phyloP scores from a whole-genome alignment of 1,140 invertebrate genomes.

The Caenorhabditis brenneri region DNA sequence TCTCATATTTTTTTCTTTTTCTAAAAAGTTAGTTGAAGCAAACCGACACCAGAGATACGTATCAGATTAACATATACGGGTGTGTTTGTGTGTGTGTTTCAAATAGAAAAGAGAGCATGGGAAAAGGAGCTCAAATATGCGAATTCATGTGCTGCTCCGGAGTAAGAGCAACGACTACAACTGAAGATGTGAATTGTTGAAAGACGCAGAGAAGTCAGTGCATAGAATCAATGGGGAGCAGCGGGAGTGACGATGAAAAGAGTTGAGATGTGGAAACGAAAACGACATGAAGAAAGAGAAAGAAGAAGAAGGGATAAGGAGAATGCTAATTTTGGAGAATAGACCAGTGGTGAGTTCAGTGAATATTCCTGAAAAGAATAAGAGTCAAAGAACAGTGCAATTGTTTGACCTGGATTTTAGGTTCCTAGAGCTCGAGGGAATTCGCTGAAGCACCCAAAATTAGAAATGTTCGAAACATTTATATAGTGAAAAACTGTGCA shows the following conservation, averaged over 20 bases:
- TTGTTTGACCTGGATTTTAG: too few species aligned
- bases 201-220: not conserved
- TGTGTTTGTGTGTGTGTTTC: not conserved
- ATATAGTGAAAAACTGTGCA: too few species aligned
- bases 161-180: slow-evolving; percentile 17
- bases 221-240: slow-evolving; percentile 33
- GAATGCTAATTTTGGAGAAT: slow-evolving; percentile 21
- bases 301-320: not conserved
- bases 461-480: too few species aligned
- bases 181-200: not conserved
- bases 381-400: too few species aligned
- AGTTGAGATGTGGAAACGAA: not conserved
- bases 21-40: not conserved
- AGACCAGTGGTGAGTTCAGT: not conserved
- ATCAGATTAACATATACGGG: slow-evolving; percentile 23
- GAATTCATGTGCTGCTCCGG: not conserved
- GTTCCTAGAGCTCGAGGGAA: too few species aligned
- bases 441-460: too few species aligned
- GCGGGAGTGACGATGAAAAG: not conserved
- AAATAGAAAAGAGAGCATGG: not conserved
- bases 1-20: not conserved
- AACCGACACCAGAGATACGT: not conserved
- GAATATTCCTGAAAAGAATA: slow-evolving; percentile 27
- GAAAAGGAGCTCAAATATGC: slow-evolving; percentile 7
- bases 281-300: not conserved